A percentile compares a stretch with the other conserved stretches of the same genome.
Conservation (phyloP, 1,140 invertebrate genomes). For the Cyclina sinensis region DNA sequence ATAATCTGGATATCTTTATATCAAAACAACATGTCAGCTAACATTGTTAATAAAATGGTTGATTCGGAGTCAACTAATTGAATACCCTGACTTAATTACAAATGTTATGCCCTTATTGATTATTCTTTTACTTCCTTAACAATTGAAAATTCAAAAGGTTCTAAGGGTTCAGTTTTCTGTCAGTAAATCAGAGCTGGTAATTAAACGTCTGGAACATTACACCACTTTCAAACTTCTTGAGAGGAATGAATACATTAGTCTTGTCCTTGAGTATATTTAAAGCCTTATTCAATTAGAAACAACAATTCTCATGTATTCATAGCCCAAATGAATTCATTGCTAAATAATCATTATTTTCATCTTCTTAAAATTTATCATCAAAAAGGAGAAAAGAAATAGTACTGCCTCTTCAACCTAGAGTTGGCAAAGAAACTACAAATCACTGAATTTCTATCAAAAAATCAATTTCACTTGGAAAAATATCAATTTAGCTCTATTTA, state of each 20-base stretch:
- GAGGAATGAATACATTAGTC: not conserved
- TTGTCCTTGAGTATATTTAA: not conserved
- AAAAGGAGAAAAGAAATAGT: not conserved
- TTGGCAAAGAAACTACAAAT: no score
- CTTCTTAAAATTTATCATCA: not conserved
- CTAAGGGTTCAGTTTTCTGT: not conserved
- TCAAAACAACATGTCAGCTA: no score
- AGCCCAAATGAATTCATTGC: conserved; percentile 1
- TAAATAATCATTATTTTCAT: not conserved
- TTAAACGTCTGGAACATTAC: not conserved
- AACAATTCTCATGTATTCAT: not conserved
- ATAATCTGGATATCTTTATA: no score
- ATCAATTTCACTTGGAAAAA: not conserved
- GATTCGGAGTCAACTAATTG: no score
- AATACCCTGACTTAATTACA: not conserved
- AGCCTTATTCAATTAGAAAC: conserved; percentile 2
- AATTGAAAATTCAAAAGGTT: not conserved
- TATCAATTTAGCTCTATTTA: not conserved
- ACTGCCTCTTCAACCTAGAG: no score
- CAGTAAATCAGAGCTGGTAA: not conserved
- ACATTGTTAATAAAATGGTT: no score
- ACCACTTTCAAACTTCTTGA: not conserved
- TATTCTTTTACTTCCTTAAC: not conserved
- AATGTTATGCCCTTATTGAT: not conserved
- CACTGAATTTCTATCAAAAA: no score